Conservation (phyloP, 2,797 vertebrate species). For the Botia kubotai region DNA sequence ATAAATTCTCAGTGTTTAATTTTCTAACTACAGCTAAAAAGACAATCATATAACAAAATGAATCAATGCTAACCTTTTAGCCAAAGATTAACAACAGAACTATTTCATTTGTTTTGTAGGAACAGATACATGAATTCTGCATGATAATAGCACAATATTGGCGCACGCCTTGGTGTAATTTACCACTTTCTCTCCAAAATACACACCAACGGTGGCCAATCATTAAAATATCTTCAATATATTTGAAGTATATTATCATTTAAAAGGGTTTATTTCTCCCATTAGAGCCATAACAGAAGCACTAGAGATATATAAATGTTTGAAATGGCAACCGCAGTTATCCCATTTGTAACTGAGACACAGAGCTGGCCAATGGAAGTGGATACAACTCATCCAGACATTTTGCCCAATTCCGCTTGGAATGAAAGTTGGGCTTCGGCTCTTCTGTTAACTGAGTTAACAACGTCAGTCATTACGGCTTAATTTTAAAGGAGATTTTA, state of each 20-base stretch:
- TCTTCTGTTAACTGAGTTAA: constrained; percentile 12
- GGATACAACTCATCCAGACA: constrained; percentile 43
- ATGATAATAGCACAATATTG: constrained; percentile 4
- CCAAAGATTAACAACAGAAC: constrained; percentile 18
- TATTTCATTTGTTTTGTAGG: not conserved
- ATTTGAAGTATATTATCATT: constrained; percentile 40
- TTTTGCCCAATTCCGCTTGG: constrained; percentile 24
- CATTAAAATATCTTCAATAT: constrained; percentile 28
- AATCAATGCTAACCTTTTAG: not conserved
- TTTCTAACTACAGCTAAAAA: not conserved
- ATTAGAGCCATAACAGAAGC: constrained; percentile 49
- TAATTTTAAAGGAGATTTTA: constrained; percentile 31
- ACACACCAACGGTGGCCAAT: constrained; percentile 27
- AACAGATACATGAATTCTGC: constrained; percentile 9
- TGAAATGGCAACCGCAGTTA: constrained; percentile 56
- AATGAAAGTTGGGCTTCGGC: constrained; percentile 22
- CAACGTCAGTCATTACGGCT: constrained; percentile 11
- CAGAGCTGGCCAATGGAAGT: constrained; percentile 24
- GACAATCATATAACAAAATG: not conserved
- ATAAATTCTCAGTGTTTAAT: not conserved
- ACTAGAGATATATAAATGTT: constrained; percentile 57
- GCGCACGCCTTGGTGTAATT: constrained; percentile 2
- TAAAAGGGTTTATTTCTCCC: constrained; percentile 44
- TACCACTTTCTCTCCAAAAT: constrained; percentile 23
- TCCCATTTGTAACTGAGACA: constrained; percentile 55